Conservation (phyloP, 2,888 invertebrate species). For the Clepsis dumicolana region DNA sequence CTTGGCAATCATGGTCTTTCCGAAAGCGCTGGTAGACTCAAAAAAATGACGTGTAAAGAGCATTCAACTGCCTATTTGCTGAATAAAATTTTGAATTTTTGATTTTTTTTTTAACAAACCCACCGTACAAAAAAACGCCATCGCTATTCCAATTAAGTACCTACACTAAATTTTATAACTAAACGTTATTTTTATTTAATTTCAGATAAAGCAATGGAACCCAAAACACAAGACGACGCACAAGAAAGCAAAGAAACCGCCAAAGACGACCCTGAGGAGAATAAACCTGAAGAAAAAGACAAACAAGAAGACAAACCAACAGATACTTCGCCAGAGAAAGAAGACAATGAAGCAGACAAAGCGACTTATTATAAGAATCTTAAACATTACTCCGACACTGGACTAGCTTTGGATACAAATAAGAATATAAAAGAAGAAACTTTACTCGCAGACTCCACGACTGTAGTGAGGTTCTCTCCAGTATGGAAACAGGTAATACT, state of each 20-base stretch:
- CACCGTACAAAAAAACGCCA: background rate
- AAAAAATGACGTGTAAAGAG: too few relatives aligned
- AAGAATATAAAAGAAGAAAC: conserved; percentile 62
- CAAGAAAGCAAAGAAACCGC: conserved; percentile 43
- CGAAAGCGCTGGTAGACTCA: too few relatives aligned
- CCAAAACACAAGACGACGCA: conserved; percentile 38
- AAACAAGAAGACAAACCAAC: conserved; percentile 47
- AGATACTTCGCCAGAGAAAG: conserved; percentile 43
- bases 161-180: background rate
- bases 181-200: conserved; percentile 15
- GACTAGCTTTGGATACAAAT: conserved; percentile 56
- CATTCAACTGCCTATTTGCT: too few relatives aligned
- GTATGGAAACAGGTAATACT: conserved; percentile 77
- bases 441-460: conserved; percentile 67
- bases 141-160: background rate
- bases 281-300: conserved; percentile 30
- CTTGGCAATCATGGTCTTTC: too few relatives aligned
- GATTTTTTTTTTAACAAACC: too few relatives aligned
- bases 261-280: conserved; percentile 41
- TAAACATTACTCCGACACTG: conserved; percentile 62
- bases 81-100: too few relatives aligned
- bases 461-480: conserved; percentile 76
- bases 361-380: conserved; percentile 69
- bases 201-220: conserved; percentile 48
- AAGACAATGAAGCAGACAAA: conserved; percentile 37